Base-by-base conservation (phyloP, 2,113 vertebrate species). In the Dunckerocampus dactyliophorus region DNA sequence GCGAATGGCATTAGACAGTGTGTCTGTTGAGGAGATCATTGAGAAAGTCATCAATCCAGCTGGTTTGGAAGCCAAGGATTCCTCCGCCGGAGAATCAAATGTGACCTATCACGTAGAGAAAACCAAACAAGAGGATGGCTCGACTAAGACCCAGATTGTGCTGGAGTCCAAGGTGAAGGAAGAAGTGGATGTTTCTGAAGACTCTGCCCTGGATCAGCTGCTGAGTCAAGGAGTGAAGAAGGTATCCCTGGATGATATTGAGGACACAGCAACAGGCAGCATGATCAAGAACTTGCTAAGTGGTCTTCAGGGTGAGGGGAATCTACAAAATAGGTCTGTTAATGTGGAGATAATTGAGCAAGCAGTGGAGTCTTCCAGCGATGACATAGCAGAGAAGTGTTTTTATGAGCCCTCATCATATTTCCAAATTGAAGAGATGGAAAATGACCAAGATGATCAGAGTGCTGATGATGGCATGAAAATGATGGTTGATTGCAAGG, bases 341-440 rank as follows among this genome's bases (percentile, higher is more conserved):
- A 94, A 92, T 0, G 93, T 99, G 67, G 92, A 97, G 81, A 95
- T 98, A n/a, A 82, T 94, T 1, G 95, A 97, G 69, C 92, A 96
- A 68, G 88, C 91, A 0, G 8, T 92, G 45, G 94, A 92, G 68
- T 87, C 83, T 13, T 48, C 74, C 6, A 72, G 77, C 6, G 91
- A 88, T 53, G 89, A 87, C 37, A 77, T 87, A 10, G 90, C 85
- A 21, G 80, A 89, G 20, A 79, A 72, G 56, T 77, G 21, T 52
- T 85, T 74, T 62, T 49, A 71, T n/a, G 82, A 84, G 50, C 70
- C 86, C 15, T 79, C 91, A 22, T 91, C 82, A 1, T 93, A 91
- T 51, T 96, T 94, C 65, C 84, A 93, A 59, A 93, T 97, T 39
- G 94, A 97, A 71, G 97, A 97, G 87, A 88, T 89, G 0, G 93